A percentile compares a stretch with the other conserved stretches of the same genome.
Evolutionary conservation across 2,113 vertebrate species (phyloP).

Genomic region (Lophotis ruficrista): DNA sequence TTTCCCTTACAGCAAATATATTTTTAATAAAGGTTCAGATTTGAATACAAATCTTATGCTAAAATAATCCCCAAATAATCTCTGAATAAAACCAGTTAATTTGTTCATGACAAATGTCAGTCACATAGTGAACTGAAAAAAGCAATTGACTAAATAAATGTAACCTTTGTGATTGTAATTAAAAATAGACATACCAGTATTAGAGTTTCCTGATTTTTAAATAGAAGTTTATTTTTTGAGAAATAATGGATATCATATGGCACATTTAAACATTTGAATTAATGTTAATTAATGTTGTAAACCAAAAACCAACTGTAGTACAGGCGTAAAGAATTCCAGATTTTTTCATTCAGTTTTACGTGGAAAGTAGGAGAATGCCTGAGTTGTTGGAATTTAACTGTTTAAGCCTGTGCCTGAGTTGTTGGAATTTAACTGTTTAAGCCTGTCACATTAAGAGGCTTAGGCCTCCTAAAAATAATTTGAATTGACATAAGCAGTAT

Average conservation of each 20-base stretch:
- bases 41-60: background rate
- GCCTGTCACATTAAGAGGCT: background rate
- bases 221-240: background rate
- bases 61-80: background rate
- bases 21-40: background rate
- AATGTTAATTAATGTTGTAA: background rate
- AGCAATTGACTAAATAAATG: background rate
- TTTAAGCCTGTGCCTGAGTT: background rate
- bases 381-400: background rate
- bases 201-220: background rate
- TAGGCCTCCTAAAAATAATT: background rate
- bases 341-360: background rate
- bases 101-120: background rate
- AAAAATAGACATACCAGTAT: background rate
- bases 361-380: background rate
- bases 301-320: background rate
- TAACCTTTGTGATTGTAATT: background rate
- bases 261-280: background rate
- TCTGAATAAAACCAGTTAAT: background rate
- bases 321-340: background rate
- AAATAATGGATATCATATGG: background rate
- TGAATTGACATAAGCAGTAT: background rate
- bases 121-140: background rate
- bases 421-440: background rate
- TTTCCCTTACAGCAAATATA: background rate